Evolutionary conservation across 2,797 vertebrate genomes (phyloP), one percentile per base, ranked within the genome.

Genomic region (Tauraco hartlaubi): DNA sequence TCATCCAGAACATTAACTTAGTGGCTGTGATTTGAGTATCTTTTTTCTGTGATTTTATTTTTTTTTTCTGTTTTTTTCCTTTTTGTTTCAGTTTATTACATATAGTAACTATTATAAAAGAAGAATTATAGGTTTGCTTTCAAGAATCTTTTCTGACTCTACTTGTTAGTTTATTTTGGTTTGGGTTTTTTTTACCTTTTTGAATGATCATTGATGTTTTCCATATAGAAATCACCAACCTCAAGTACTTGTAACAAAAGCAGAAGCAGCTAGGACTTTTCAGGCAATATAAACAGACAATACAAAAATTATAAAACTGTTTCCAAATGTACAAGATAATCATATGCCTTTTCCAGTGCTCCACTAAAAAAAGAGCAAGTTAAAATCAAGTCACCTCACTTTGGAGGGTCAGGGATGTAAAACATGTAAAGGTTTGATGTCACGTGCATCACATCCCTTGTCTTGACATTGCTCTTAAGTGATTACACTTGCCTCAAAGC

Each of bases 91-190:
- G n/a, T 78, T 79, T 79, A 62, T 63, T 79, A 51, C 75, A 72
- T 4, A 19, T 7, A 29, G 9, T 39, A 76, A 67, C 10, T 67
- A 28, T 41, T 44, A 33, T 5, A 37, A 67, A 56, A 48, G 15
- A 85, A 61, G 11, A 85, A 25, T 51, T 58, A 75, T 4, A 31
- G 9, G 6, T 19, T 33, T 90, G 18, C 11, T 88, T 86, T 86
- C 39, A 69, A n/a, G 15, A 86, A 9, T 55, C 4, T 74, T 68
- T 82, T 46, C 43, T 68, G 25, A 56, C 11, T 85, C 8, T 79
- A 31, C 6, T 39, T 41, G 39, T 7, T 44, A 17, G 9, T n/a
- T 62, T 78, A 3, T 1, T 72, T 76, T 8, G 1, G 0, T 9
- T 52, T 33, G 11, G 4, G 4, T 39, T 28, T 28, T 46, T 55